Percentiles rank a stretch among this genome's conserved stretches.
phyloP scores from a whole-genome alignment of 2,797 vertebrate species.

The Mycteria americana region DNA sequence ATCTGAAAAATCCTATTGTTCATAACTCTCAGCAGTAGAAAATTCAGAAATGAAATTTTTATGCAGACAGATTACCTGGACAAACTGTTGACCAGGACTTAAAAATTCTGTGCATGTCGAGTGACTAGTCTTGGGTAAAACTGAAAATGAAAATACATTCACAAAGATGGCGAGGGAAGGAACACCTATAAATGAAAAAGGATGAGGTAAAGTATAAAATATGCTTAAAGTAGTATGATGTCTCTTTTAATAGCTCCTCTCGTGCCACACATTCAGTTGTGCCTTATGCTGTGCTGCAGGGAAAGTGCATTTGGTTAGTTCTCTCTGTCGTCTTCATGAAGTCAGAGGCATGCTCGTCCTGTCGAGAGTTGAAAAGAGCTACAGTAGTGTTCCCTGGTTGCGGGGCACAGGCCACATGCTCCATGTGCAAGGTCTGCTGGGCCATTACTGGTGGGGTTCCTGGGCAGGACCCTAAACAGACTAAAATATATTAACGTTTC shows the following conservation, averaged over 20 bases:
- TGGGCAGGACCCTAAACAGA: background rate
- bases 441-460: background rate
- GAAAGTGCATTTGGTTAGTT: background rate
- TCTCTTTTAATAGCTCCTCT: background rate
- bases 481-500: background rate
- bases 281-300: background rate
- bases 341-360: background rate
- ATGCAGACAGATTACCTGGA: background rate
- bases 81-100: background rate
- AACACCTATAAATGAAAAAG: background rate
- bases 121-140: background rate
- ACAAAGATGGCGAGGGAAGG: background rate
- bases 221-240: background rate
- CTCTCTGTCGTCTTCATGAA: background rate
- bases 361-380: background rate
- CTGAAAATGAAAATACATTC: constrained; percentile 2
- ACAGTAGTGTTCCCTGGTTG: background rate
- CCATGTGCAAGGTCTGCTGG: background rate
- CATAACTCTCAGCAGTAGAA: background rate
- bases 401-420: background rate
- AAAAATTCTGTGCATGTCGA: background rate
- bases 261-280: background rate
- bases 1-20: background rate
- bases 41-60: background rate
- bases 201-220: background rate